These are phyloP conservation scores for Heliconius melpomene DNA, from an alignment of 1,140 invertebrate genomes.

Conservation along the genomic window DNA sequence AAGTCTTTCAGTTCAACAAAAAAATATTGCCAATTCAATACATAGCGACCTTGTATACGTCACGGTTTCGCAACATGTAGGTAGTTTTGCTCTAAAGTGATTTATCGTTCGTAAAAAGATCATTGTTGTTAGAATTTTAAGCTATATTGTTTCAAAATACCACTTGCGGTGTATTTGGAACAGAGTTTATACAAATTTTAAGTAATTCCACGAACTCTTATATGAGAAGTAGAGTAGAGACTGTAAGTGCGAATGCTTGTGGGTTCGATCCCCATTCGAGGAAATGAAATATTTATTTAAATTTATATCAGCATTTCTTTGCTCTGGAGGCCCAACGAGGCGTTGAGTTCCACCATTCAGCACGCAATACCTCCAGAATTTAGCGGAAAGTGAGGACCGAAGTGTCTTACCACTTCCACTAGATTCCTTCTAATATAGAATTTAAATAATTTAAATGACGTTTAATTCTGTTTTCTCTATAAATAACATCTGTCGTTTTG, in stretches of 20 bases:
- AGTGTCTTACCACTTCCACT: no score
- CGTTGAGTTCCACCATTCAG: no score
- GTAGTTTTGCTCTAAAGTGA: constrained; percentile 61
- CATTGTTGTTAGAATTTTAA: constrained; percentile 58
- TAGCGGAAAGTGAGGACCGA: no score
- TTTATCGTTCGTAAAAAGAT: constrained; percentile 60
- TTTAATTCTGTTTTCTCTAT: constrained; percentile 25
- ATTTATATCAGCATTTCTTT: no score
- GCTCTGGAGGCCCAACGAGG: no score
- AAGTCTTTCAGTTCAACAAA: constrained; percentile 56
- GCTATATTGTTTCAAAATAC: constrained; percentile 66
- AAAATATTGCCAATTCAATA: constrained; percentile 44
- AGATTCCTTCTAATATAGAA: no score
- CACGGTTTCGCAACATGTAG: constrained; percentile 70
- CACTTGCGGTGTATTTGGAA: constrained; percentile 70
- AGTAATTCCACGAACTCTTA: constrained; percentile 22
- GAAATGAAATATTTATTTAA: no score
- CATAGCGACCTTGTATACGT: constrained; percentile 55
- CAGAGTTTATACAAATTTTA: constrained; percentile 41
- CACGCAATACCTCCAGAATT: no score
- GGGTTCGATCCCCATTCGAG: no score
- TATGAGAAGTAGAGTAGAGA: no score
- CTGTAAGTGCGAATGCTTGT: no score
- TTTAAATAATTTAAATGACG: constrained; percentile 16
- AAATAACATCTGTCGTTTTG: constrained; percentile 30